Evolutionary conservation across 1,140 invertebrate genomes (phyloP).

Genomic region (Monochamus saltuarius): DNA sequence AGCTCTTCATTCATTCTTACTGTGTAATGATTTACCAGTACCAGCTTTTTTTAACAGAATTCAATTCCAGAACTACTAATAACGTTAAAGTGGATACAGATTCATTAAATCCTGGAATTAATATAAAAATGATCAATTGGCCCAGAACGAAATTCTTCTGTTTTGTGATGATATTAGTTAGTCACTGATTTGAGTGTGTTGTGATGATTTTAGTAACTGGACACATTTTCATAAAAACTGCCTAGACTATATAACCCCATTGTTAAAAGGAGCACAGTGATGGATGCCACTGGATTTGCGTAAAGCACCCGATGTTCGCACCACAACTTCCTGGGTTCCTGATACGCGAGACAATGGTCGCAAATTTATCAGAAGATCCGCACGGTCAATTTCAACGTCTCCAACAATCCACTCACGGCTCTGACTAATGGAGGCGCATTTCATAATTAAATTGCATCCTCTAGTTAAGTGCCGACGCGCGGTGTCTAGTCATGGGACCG

Average conservation of each 20-base stretch:
- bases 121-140: no score
- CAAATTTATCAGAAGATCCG: slow-evolving; percentile 42
- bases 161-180: no score
- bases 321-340: slow-evolving; percentile 16
- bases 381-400: slow-evolving; percentile 42
- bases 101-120: no score
- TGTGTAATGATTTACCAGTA: no score
- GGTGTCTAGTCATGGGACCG: slow-evolving; percentile 23
- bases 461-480: slow-evolving; percentile 35
- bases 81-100: no score
- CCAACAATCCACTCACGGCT: slow-evolving; percentile 34
- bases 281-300: slow-evolving; percentile 16
- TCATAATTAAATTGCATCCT: slow-evolving; percentile 42
- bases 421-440: slow-evolving; percentile 41
- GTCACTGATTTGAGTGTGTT: no score
- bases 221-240: no score
- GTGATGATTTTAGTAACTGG: no score
- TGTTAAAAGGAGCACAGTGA: slow-evolving; percentile 14
- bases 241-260: background rate
- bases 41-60: no score
- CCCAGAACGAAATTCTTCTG: no score
- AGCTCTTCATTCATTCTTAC: no score
- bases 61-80: no score
- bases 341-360: slow-evolving; percentile 29
- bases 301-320: slow-evolving; percentile 4